These are phyloP conservation scores for Gouania willdenowi DNA, from an alignment of 2,797 vertebrate species.

Conservation along the genomic window DNA sequence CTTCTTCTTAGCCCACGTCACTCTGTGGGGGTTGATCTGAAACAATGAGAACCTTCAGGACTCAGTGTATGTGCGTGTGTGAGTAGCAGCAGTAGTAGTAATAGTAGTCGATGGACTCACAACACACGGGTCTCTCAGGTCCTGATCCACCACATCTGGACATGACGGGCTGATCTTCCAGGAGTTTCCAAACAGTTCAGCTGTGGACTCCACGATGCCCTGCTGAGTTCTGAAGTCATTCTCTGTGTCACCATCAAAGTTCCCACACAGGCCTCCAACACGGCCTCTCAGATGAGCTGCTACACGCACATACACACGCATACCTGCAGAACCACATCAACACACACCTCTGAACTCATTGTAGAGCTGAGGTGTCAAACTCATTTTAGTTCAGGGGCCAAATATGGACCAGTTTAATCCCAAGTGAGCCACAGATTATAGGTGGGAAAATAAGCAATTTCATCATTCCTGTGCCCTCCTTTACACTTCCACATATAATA, in stretches of 20 bases:
- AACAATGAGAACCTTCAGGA: too few species aligned
- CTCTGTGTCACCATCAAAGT: slow-evolving; percentile 87
- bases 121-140: slow-evolving; percentile 79
- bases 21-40: slow-evolving; percentile 78
- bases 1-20: slow-evolving; percentile 79
- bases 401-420: too few species aligned
- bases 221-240: slow-evolving; percentile 87
- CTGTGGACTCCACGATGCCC: slow-evolving; percentile 82
- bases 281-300: slow-evolving; percentile 73
- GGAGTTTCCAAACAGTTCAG: slow-evolving; percentile 87
- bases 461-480: too few species aligned
- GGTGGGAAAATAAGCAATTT: too few species aligned
- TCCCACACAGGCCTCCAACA: slow-evolving; percentile 84
- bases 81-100: too few species aligned
- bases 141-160: slow-evolving; percentile 78
- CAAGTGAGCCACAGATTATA: too few species aligned
- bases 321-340: too few species aligned
- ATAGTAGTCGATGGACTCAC: slow-evolving; percentile 55
- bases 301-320: slow-evolving; percentile 82
- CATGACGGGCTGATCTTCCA: slow-evolving; percentile 89
- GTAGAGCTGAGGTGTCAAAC: too few species aligned
- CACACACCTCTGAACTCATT: too few species aligned
- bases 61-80: background rate
- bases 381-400: too few species aligned
- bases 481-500: too few species aligned